These are phyloP conservation scores for Sebastes umbrosus DNA, from an alignment of 2,797 vertebrate species.

Conservation along the genomic window DNA sequence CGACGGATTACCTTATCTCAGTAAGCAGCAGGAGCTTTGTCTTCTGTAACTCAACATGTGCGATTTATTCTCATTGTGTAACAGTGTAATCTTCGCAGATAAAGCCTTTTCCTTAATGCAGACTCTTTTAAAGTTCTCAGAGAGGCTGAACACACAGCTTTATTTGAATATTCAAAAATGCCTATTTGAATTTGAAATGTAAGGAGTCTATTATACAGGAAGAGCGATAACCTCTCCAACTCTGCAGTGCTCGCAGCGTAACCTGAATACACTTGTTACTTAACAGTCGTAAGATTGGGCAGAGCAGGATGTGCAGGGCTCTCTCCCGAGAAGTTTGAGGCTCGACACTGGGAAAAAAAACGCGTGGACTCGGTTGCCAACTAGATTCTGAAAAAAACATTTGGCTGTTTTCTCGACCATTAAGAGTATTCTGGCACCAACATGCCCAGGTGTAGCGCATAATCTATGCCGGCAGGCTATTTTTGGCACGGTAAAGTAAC, in stretches of 20 bases:
- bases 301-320: constrained; percentile 10
- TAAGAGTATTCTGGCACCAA: constrained; percentile 5
- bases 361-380: background rate
- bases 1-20: constrained; percentile 76
- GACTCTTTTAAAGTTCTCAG: constrained; percentile 63
- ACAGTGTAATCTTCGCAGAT: constrained; percentile 67
- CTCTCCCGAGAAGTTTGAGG: constrained; percentile 18
- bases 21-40: constrained; percentile 71
- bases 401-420: constrained; percentile 22
- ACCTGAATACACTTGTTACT: constrained; percentile 39
- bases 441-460: constrained; percentile 20
- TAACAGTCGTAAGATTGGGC: constrained; percentile 12
- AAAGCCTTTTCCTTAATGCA: constrained; percentile 53
- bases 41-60: constrained; percentile 68
- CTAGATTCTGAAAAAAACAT: constrained; percentile 15
- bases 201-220: constrained; percentile 55
- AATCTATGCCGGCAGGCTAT: constrained; percentile 40
- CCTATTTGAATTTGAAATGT: constrained; percentile 69
- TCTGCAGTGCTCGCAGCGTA: constrained; percentile 22
- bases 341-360: background rate
- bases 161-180: constrained; percentile 76
- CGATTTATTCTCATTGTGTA: constrained; percentile 72
- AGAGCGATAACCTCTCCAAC: constrained; percentile 57
- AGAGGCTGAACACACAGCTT: constrained; percentile 43
- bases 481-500: constrained; percentile 32